Base-by-base conservation (phyloP, 1,140 invertebrate species). In the Bombus consobrinus region DNA sequence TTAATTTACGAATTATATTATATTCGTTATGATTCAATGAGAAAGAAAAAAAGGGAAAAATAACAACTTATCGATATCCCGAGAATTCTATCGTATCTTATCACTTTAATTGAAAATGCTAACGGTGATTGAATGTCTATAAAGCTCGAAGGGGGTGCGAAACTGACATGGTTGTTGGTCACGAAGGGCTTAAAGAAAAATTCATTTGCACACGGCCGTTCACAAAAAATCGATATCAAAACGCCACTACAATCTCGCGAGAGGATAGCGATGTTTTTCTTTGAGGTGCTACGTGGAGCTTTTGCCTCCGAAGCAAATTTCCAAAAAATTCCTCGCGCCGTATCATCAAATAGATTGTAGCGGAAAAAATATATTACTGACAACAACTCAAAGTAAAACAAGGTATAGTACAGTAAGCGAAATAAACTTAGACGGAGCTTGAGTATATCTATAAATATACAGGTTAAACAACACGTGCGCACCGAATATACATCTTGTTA, bases 401-500 rank as follows among this genome's bases (percentile, higher is more conserved):
- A 86, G 85, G 82, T 77, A 90, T 89, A 91, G 83, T 86, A 90
- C 86, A 94, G 88, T 90, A 91, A 92, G 85, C 89, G 88, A 92
- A 88, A 87, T 91, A 89, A 87, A 90, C 89, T 86, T 93, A 93
- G 91, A 87, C 89, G 88, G 92, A 93, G 93, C 94, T 95, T 94
- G 92, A 94, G 87, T 93, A 93, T 64, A 89, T 89, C 90, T 89
- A 93, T 87, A 90, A 87, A 94, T 92, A 90, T 89, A 93, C 88
- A 87, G 91, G 76, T 91, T 93, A 93, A 94, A 93, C 87, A 88
- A 94, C 91, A 95, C 94, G 81, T 95, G 93, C 94, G 93, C 95
- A 95, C 94, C 89, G 90, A 93, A 94, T 93, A 95, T 95, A 94
- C 93, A 95, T 94, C 92, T 94, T 95, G 94, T 95, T 95, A 95